Percentiles rank a stretch among this genome's conserved stretches.
phyloP scores from a whole-genome alignment of 2,113 vertebrate genomes.

The Epinephelus moara region DNA sequence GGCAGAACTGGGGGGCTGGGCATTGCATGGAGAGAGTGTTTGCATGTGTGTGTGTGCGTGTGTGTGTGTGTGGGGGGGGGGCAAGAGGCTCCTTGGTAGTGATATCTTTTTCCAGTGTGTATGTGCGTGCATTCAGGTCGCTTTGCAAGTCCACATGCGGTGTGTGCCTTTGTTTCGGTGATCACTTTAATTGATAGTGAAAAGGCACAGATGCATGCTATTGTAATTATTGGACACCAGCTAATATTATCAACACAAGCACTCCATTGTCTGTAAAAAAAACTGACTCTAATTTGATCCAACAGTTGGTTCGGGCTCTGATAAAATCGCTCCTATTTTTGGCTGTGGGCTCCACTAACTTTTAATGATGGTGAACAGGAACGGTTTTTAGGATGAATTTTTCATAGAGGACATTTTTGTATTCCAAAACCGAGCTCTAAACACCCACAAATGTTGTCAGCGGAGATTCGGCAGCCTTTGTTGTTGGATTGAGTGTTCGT shows the following conservation, averaged over 20 bases:
- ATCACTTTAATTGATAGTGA: constrained; percentile 80
- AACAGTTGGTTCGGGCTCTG: constrained; percentile 63
- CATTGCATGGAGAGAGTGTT: constrained; percentile 24
- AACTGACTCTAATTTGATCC: constrained; percentile 74
- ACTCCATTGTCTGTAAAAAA: constrained; percentile 65
- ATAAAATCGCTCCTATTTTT: constrained; percentile 74
- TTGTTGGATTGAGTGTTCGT: constrained; percentile 63
- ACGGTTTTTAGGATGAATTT: constrained; percentile 70
- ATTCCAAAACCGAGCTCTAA: constrained; percentile 63
- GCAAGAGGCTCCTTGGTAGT: constrained; percentile 39
- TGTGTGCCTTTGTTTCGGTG: constrained; percentile 68
- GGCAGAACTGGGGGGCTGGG: constrained; percentile 65
- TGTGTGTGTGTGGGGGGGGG: background rate
- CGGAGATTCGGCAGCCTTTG: constrained; percentile 64
- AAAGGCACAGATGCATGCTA: constrained; percentile 73
- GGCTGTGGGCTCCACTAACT: constrained; percentile 63
- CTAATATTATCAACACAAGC: constrained; percentile 73
- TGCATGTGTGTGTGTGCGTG: constrained; percentile 28
- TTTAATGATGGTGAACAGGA: constrained; percentile 75
- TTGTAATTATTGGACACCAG: constrained; percentile 67
- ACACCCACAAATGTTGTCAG: constrained; percentile 63
- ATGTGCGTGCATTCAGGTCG: constrained; percentile 45
- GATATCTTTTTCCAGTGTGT: constrained; percentile 63
- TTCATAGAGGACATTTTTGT: constrained; percentile 67
- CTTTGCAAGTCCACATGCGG: constrained; percentile 62